These are phyloP conservation scores for Pseudochirops corinnae DNA, from an alignment of 2,797 vertebrate genomes.

Conservation along the genomic window DNA sequence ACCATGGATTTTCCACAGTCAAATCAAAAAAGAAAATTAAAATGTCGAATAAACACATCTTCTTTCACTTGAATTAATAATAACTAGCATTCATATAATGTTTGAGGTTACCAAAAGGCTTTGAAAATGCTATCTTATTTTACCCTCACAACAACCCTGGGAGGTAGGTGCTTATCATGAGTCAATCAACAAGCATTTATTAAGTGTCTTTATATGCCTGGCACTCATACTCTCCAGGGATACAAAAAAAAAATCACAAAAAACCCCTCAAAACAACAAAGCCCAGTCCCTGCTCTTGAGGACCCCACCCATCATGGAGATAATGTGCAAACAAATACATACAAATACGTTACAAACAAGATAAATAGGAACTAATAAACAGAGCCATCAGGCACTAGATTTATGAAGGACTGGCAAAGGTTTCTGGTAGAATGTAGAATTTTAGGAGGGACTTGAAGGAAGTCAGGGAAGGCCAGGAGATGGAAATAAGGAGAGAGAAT, in stretches of 20 bases:
- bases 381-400: background rate
- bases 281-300: background rate
- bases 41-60: background rate
- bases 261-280: too few relatives aligned
- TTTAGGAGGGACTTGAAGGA: background rate
- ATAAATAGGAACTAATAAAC: background rate
- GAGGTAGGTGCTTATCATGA: background rate
- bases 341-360: background rate
- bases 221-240: background rate
- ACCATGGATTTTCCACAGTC: background rate
- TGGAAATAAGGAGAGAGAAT: background rate
- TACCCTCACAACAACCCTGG: background rate
- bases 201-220: background rate
- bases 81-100: background rate
- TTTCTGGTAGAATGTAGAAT: background rate
- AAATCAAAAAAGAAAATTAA: background rate
- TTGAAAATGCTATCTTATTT: background rate
- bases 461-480: background rate
- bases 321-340: background rate
- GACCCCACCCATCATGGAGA: background rate
- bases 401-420: background rate
- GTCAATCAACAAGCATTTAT: background rate
- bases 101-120: background rate
- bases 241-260: background rate
- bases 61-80: background rate